A percentile compares a stretch with the other conserved stretches of the same genome.
These are phyloP conservation scores for Lasius platythorax DNA, from an alignment of 2,888 invertebrate species.

Conservation along the genomic window DNA sequence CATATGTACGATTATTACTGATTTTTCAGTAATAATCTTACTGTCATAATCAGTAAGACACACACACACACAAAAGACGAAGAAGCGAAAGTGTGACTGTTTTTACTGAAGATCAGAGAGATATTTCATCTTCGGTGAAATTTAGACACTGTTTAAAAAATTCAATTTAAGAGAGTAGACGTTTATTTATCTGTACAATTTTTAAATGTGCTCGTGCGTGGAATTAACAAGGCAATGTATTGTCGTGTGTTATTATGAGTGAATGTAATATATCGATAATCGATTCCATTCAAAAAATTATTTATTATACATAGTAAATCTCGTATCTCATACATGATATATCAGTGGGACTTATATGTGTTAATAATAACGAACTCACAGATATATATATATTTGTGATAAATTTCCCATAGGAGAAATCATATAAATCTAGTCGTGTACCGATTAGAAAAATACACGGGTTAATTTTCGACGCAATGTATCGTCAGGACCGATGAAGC, in stretches of 20 bases:
- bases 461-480: background rate
- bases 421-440: background rate
- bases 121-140: background rate
- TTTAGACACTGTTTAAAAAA: background rate
- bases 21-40: background rate
- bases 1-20: background rate
- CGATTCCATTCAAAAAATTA: background rate
- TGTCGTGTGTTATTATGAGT: background rate
- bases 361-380: background rate
- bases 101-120: background rate
- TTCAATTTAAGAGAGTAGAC: background rate
- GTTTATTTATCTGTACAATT: background rate
- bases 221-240: background rate
- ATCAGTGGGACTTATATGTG: background rate
- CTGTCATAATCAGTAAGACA: background rate
- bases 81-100: background rate
- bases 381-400: background rate
- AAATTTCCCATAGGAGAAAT: background rate
- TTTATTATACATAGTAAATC: background rate
- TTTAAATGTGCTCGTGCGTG: background rate
- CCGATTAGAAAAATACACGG: background rate
- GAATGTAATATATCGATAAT: slow-evolving; percentile 11
- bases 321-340: background rate
- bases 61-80: background rate
- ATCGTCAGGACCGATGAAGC: background rate